Percentiles rank a stretch among this genome's conserved stretches.
phyloP scores from a whole-genome alignment of 2,797 vertebrate species.

The Microcaecilia unicolor region DNA sequence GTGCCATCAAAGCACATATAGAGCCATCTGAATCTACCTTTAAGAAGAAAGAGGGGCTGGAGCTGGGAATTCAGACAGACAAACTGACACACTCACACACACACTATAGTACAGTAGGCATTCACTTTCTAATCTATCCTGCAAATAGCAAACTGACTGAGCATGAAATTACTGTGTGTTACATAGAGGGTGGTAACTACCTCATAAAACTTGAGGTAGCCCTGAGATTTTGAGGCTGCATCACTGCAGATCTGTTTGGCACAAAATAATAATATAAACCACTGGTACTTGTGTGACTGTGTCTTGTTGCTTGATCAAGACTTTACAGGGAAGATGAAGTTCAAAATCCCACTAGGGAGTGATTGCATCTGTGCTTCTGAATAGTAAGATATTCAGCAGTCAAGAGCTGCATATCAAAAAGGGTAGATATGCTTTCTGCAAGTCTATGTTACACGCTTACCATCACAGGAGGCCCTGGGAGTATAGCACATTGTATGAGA shows the following conservation, averaged over 20 bases:
- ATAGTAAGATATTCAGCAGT: constrained; percentile 8
- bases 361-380: constrained; percentile 2
- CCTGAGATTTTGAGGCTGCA: too few relatives aligned
- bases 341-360: constrained; percentile 11
- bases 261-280: constrained; percentile 11
- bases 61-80: too few relatives aligned
- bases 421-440: background rate
- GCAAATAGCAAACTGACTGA: too few relatives aligned
- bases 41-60: too few relatives aligned
- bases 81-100: too few relatives aligned
- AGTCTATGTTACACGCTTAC: background rate
- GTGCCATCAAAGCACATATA: too few relatives aligned
- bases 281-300: constrained; percentile 6
- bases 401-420: background rate
- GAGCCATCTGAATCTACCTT: too few relatives aligned
- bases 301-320: background rate
- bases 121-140: too few relatives aligned
- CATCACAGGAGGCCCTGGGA: background rate
- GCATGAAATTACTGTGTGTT: too few relatives aligned
- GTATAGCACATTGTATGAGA: constrained; percentile 3
- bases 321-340: constrained; percentile 21
- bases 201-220: background rate
- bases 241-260: background rate
- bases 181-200: too few relatives aligned
- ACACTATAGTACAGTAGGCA: too few relatives aligned